Evolutionary conservation across 1,140 invertebrate species (phyloP), one percentile per base, ranked within the genome.

Genomic region (Bombus cullumanus): DNA sequence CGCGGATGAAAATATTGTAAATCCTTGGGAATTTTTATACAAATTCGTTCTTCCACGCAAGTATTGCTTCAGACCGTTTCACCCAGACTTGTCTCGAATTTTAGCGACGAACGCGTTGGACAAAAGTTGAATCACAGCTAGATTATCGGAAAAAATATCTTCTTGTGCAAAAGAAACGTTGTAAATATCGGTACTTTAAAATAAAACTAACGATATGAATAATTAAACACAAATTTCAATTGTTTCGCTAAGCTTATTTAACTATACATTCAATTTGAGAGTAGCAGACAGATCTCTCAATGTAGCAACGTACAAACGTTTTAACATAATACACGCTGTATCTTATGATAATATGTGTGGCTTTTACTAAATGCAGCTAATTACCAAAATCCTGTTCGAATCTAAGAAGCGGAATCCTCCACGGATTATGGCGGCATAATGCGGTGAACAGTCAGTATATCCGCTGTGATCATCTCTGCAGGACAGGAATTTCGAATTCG

Each of bases 401-500:
- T 18, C 15, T 22, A 57, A 84, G 75, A 62, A 76, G 31, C 25
- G 13, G 28, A 62, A 71, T 59, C 34, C 83, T n/a, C 76, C 0
- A 43, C 8, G 66, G 83, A 62, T 37, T 37, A 25, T 8, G 37
- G 25, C 28, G 28, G 28, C 64, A 28, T 59, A 73, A 74, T 64
- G 69, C 34, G 53, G 9, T 41, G 31, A 28, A n/a, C 68, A 34
- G 31, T 41, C 34, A 25, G 41, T 28, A 68, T 62, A 79, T 80
- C 69, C 31, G 34, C n/a, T 12, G n/a, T 13, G 69, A 81, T 81
- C 78, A 34, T 47, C 41, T n/a, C 41, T 22, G 28, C 43, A 34
- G 59, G 43, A 53, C 43, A 3, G 77, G 53, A 68, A 85, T 81
- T 85, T 81, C 41, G 71, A 74, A 85, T 81, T 81, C 83, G 34